Evolutionary conservation across 64 coral and sea anemone genomes (phyloP).

Genomic region (Stichodactyla helianthus): DNA sequence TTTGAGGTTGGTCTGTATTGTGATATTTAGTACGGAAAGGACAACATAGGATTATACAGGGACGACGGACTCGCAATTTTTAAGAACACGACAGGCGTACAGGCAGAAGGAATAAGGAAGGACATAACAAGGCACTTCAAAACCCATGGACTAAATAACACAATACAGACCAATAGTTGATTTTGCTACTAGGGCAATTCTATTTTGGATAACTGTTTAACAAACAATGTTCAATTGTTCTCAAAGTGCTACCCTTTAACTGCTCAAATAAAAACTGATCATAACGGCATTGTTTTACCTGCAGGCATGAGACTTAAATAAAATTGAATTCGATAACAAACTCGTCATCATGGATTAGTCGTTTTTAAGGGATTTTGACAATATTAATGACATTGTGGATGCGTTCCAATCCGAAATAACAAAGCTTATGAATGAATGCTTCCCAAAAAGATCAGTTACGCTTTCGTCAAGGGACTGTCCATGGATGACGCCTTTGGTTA

Average conservation of each 20-base stretch:
- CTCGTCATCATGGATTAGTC: background rate
- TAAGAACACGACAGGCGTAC: too few relatives aligned
- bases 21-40: too few relatives aligned
- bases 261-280: slow-evolving; percentile 13
- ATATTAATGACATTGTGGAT: background rate
- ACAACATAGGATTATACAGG: too few relatives aligned
- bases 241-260: slow-evolving; percentile 13
- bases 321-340: background rate
- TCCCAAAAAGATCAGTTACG: slow-evolving; percentile 52
- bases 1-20: too few relatives aligned
- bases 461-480: slow-evolving; percentile 51
- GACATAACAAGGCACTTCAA: too few relatives aligned
- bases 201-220: slow-evolving; percentile 22
- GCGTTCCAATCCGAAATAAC: background rate
- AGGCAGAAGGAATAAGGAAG: too few relatives aligned
- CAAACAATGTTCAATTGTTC: slow-evolving; percentile 18
- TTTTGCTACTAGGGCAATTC: too few relatives aligned
- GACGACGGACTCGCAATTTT: too few relatives aligned
- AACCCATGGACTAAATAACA: too few relatives aligned
- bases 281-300: slow-evolving; percentile 17
- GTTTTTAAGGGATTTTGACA: background rate
- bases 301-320: slow-evolving; percentile 14
- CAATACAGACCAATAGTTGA: too few relatives aligned
- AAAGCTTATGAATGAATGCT: slow-evolving; percentile 43
- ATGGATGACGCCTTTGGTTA: slow-evolving; percentile 53